Conservation (phyloP, 2,113 vertebrate species). For the Oryzias woworae region DNA sequence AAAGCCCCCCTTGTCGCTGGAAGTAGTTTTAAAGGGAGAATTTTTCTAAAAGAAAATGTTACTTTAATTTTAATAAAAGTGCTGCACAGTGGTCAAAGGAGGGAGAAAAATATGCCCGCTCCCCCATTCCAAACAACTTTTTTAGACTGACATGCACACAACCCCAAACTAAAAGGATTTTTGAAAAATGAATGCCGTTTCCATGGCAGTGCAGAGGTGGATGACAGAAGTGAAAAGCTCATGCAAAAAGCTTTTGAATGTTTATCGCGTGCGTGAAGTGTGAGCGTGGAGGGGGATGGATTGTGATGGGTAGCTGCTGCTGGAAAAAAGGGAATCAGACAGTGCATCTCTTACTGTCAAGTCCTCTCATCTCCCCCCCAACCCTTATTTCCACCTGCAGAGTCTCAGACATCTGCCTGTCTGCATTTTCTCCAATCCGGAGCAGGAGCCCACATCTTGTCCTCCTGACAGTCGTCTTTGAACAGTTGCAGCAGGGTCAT, state of each 20-base stretch:
- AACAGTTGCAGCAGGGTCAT: constrained; percentile 71
- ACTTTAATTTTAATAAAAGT: constrained; percentile 31
- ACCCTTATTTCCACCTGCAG: constrained; percentile 54
- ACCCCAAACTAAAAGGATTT: constrained; percentile 53
- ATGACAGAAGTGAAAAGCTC: constrained; percentile 64
- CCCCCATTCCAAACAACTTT: constrained; percentile 30
- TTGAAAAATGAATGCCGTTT: constrained; percentile 67
- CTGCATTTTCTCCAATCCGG: constrained; percentile 48
- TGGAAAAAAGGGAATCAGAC: constrained; percentile 39
- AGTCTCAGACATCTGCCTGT: constrained; percentile 41
- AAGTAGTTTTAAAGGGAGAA: constrained; percentile 8
- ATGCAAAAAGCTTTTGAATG: constrained; percentile 51
- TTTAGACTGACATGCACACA: constrained; percentile 50
- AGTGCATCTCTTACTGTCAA: constrained; percentile 24
- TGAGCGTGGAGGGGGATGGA: constrained; percentile 29
- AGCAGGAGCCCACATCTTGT: constrained; percentile 60
- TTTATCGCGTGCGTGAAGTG: constrained; percentile 46
- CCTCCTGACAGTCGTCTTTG: constrained; percentile 63
- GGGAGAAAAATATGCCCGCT: constrained; percentile 3
- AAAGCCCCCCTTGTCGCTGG: constrained; percentile 1
- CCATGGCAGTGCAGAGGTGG: constrained; percentile 72
- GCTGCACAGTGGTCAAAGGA: constrained; percentile 51
- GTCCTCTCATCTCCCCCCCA: constrained; percentile 53
- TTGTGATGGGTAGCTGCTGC: constrained; percentile 43
- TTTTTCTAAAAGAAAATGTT: constrained; percentile 16